A percentile compares a stretch with the other conserved stretches of the same genome.
These are phyloP conservation scores for Cybosia mesomella DNA, from an alignment of 2,888 invertebrate genomes.

Conservation along the genomic window DNA sequence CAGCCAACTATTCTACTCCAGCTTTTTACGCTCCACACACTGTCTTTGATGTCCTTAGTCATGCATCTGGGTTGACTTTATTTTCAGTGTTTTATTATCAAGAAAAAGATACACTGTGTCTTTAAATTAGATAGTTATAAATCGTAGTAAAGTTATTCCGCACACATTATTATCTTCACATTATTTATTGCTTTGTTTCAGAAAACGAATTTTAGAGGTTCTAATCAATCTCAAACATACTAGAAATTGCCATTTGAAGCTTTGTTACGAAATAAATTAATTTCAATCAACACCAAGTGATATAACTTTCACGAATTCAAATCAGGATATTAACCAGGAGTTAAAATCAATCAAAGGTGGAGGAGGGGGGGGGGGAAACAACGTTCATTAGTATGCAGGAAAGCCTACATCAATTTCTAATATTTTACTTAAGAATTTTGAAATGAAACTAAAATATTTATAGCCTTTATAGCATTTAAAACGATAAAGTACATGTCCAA, in stretches of 20 bases:
- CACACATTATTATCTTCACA: too few species aligned
- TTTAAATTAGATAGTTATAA: too few species aligned
- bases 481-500: constrained; percentile 28
- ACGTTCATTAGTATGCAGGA: constrained; percentile 80
- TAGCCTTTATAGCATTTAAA: constrained; percentile 17
- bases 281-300: constrained; percentile 52
- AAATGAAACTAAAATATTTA: constrained; percentile 40
- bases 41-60: too few species aligned
- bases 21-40: too few species aligned
- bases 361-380: too few species aligned
- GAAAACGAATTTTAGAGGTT: too few species aligned
- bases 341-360: constrained; percentile 76
- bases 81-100: too few species aligned
- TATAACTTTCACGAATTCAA: constrained; percentile 67
- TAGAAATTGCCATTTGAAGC: neutral
- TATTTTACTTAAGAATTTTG: constrained; percentile 60
- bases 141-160: too few species aligned
- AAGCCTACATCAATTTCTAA: constrained; percentile 74
- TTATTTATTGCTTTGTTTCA: too few species aligned
- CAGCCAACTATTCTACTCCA: too few species aligned
- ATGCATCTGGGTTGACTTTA: too few species aligned
- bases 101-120: too few species aligned
- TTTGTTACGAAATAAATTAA: neutral
- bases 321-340: constrained; percentile 73
- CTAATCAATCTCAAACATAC: neutral